Evolutionary conservation across 2,797 vertebrate species (phyloP).

Genomic region (Thamnophis elegans): DNA sequence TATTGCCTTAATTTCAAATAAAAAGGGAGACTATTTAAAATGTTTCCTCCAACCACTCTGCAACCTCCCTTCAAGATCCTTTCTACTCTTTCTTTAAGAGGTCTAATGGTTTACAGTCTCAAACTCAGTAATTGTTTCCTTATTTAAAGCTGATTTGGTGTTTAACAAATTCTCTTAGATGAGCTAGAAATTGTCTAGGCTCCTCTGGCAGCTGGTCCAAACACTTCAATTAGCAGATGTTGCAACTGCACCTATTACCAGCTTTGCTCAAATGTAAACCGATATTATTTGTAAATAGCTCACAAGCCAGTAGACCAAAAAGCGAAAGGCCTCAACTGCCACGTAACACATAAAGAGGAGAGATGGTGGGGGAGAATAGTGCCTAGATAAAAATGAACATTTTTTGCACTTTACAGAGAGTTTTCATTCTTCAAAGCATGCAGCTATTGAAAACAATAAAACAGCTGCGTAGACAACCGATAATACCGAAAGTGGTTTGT

Average conservation of each 20-base stretch:
- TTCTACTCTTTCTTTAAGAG: neutral
- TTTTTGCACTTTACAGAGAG: neutral
- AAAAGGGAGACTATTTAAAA: neutral
- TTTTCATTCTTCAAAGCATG: neutral
- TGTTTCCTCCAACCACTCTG: neutral
- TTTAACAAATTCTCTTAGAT: neutral
- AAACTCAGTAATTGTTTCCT: neutral
- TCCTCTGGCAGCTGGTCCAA: neutral
- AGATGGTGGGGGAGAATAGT: neutral
- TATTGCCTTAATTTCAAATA: neutral
- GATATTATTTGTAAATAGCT: neutral
- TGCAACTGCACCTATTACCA: neutral
- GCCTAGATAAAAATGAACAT: neutral
- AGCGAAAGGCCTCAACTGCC: neutral
- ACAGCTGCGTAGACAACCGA: neutral
- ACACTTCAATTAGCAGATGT: slow-evolving; percentile 4
- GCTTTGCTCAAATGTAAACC: neutral
- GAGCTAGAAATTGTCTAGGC: neutral
- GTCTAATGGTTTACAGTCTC: neutral
- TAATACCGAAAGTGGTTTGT: neutral
- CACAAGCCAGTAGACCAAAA: neutral
- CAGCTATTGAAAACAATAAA: neutral
- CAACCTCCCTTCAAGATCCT: neutral
- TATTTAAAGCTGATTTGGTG: neutral
- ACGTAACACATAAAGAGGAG: neutral